A percentile compares a stretch with the other conserved stretches of the same genome.
phyloP scores from a whole-genome alignment of 2,113 vertebrate species.

The Telmatochromis sp. region DNA sequence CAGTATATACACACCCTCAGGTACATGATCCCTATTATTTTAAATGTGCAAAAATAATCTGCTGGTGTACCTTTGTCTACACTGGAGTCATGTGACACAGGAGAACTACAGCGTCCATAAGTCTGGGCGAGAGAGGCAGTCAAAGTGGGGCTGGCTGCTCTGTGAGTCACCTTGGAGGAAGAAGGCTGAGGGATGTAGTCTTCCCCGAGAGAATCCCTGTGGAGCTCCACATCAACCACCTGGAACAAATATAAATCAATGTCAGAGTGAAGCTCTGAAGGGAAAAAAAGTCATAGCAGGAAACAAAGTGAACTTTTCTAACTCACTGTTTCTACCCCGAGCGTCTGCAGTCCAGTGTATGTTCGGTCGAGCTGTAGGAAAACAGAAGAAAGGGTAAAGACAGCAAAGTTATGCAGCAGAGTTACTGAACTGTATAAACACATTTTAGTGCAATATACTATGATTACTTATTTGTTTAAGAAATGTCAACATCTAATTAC shows the following conservation, averaged over 20 bases:
- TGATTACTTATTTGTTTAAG: not conserved
- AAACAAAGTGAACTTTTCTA: not conserved
- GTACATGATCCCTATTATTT: not conserved
- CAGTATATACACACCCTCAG: not conserved
- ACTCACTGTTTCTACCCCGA: slow-evolving; percentile 95
- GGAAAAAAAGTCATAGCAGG: not conserved
- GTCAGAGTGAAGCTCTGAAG: not conserved
- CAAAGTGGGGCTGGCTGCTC: slow-evolving; percentile 67
- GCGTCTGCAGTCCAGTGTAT: slow-evolving; percentile 95
- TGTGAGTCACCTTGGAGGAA: slow-evolving; percentile 78
- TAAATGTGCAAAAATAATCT: not conserved
- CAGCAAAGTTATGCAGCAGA: not conserved
- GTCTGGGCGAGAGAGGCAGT: slow-evolving; percentile 54
- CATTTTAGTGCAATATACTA: not conserved
- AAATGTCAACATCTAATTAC: not conserved
- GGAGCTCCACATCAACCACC: slow-evolving; percentile 97
- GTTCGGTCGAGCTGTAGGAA: slow-evolving; percentile 89
- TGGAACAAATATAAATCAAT: slow-evolving; percentile 47
- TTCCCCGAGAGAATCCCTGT: slow-evolving; percentile 86
- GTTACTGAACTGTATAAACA: not conserved
- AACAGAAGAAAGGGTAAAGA: not conserved
- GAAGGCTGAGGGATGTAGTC: slow-evolving; percentile 72
- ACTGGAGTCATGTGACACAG: slow-evolving; percentile 72
- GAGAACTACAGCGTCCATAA: slow-evolving; percentile 72
- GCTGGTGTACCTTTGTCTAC: slow-evolving; percentile 81